A percentile compares a stretch with the other conserved stretches of the same genome.
phyloP scores from a whole-genome alignment of 1,140 invertebrate species.

The Ctenoplectra terminalis region DNA sequence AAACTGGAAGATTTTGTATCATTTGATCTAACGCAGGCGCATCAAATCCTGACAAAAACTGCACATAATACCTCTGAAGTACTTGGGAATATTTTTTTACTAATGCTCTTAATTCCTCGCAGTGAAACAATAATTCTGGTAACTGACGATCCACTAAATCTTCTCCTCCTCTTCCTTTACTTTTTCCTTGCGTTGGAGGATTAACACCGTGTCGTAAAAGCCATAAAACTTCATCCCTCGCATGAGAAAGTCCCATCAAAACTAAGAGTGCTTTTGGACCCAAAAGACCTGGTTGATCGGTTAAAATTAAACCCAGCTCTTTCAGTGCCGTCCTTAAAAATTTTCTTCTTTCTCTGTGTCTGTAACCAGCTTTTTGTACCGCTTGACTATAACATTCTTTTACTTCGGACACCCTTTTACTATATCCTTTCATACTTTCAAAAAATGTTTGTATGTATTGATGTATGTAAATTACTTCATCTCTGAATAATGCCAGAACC shows the following conservation, averaged over 20 bases:
- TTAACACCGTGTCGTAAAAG: conserved; percentile 97
- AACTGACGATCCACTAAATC: conserved; percentile 96
- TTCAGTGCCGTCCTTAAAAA: conserved; percentile 97
- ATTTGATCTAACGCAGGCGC: conserved; percentile 95
- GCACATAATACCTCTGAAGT: conserved; percentile 98
- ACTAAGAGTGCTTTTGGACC: conserved; percentile 98
- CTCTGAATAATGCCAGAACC: conserved; percentile 97
- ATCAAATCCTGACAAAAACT: conserved; percentile 98
- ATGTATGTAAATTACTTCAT: conserved; percentile 98
- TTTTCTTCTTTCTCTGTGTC: conserved; percentile 97
- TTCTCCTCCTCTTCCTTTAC: conserved; percentile 93
- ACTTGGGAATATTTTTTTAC: conserved; percentile 98
- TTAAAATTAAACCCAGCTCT: conserved; percentile 96
- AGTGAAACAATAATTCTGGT: conserved; percentile 98
- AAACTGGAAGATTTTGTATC: conserved; percentile 93
- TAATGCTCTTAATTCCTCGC: conserved; percentile 97
- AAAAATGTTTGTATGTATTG: conserved; percentile 96
- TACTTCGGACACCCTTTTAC: conserved; percentile 95
- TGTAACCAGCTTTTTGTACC: conserved; percentile 93
- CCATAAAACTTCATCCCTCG: conserved; percentile 99
- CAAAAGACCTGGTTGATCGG: conserved; percentile 98
- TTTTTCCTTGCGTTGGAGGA: conserved; percentile 92
- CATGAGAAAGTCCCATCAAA: conserved; percentile 97
- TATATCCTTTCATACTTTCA: conserved; percentile 97
- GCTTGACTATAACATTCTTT: conserved; percentile 97